Conservation (phyloP, 2,888 invertebrate genomes). For the Carabus problematicus region DNA sequence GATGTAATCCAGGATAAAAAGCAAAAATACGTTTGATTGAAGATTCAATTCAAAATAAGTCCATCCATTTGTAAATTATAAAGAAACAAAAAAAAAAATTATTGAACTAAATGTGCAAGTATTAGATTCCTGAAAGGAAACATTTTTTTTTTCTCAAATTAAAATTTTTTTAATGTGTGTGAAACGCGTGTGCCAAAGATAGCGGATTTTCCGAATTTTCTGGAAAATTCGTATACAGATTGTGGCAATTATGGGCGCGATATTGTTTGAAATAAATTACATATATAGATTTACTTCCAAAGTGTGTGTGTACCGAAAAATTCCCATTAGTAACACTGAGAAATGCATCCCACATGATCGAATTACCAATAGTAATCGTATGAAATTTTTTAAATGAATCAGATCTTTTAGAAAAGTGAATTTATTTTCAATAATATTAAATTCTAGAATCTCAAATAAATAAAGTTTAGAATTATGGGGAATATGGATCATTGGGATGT, state of each 20-base stretch:
- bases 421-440: too few species aligned
- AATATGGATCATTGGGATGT: too few species aligned
- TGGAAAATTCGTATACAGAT: not conserved
- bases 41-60: conserved; percentile 32
- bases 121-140: not conserved
- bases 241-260: conserved; percentile 10
- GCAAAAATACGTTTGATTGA: not conserved
- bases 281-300: not conserved
- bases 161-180: not conserved
- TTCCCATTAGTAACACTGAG: too few species aligned
- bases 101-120: not conserved
- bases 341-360: too few species aligned
- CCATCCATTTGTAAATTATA: conserved; percentile 28
- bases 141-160: too few species aligned
- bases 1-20: conserved; percentile 24
- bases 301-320: not conserved
- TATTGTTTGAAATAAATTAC: not conserved
- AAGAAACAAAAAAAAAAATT: not conserved
- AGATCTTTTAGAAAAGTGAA: too few species aligned
- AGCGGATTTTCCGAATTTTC: too few species aligned
- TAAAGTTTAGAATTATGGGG: too few species aligned
- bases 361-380: too few species aligned
- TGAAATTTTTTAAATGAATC: too few species aligned
- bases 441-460: too few species aligned
- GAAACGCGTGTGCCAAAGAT: conserved; percentile 12